phyloP scores from a whole-genome alignment of 2,113 vertebrate genomes.

The Galemys pyrenaicus region DNA sequence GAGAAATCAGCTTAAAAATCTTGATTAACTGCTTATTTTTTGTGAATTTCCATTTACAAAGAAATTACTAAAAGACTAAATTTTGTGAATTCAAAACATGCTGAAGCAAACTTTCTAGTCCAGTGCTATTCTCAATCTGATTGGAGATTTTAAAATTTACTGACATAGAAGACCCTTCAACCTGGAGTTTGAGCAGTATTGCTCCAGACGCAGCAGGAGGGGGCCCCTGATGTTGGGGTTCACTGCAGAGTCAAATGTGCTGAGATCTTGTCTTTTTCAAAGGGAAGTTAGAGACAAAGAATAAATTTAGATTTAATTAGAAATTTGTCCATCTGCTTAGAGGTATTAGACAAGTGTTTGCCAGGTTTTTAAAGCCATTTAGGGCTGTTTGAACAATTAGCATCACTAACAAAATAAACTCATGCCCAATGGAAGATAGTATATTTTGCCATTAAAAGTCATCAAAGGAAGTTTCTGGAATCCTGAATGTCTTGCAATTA shows the following conservation, averaged over 20 bases:
- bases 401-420: conserved; percentile 65
- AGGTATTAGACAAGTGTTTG: conserved; percentile 57
- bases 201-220: rapidly evolving
- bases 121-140: background rate
- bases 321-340: conserved; percentile 75
- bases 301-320: conserved; percentile 80
- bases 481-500: conserved; percentile 68
- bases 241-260: background rate
- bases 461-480: conserved; percentile 50
- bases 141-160: background rate
- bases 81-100: background rate
- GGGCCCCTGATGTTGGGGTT: background rate
- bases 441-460: conserved; percentile 74
- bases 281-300: conserved; percentile 52
- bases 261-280: background rate
- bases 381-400: conserved; percentile 70
- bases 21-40: background rate
- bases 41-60: background rate
- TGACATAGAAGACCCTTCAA: no score
- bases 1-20: background rate
- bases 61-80: background rate
- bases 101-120: background rate
- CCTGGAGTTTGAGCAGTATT: no score
- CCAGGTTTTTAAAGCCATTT: conserved; percentile 73
- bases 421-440: conserved; percentile 54